Percentiles rank a stretch among this genome's conserved stretches.
These are phyloP conservation scores for Lasiurus borealis DNA, from an alignment of 2,113 vertebrate species.

Conservation along the genomic window DNA sequence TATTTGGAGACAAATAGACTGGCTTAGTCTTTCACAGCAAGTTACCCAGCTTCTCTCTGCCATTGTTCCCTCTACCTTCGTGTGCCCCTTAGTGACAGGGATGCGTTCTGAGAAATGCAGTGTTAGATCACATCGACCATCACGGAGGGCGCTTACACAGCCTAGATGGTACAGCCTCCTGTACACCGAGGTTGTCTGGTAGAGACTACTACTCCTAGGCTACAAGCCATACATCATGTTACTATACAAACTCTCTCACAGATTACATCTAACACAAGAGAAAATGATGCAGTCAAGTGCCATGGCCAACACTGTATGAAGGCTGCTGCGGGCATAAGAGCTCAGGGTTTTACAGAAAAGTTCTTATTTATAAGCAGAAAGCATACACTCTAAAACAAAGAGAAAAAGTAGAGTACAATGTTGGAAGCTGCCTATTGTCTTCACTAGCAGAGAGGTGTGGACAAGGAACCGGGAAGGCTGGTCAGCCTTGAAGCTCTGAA, in stretches of 20 bases:
- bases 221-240: not conserved
- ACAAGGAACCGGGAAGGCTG: no score
- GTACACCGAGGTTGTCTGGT: not conserved
- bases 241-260: not conserved
- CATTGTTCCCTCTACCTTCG: no score
- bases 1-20: not conserved
- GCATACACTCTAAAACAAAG: not conserved
- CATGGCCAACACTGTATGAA: not conserved
- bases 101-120: not conserved
- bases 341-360: not conserved
- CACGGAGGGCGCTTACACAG: not conserved
- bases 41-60: not conserved
- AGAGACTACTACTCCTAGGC: no score
- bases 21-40: no score
- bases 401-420: not conserved
- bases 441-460: no score
- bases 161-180: no score
- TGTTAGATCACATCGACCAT: no score
- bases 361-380: not conserved
- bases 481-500: no score
- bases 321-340: not conserved
- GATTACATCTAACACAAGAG: not conserved
- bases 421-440: no score
- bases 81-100: no score
- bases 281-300: not conserved